Evolutionary conservation across 2,888 invertebrate species (phyloP).

Genomic region (Lasioglossum pauxillum): DNA sequence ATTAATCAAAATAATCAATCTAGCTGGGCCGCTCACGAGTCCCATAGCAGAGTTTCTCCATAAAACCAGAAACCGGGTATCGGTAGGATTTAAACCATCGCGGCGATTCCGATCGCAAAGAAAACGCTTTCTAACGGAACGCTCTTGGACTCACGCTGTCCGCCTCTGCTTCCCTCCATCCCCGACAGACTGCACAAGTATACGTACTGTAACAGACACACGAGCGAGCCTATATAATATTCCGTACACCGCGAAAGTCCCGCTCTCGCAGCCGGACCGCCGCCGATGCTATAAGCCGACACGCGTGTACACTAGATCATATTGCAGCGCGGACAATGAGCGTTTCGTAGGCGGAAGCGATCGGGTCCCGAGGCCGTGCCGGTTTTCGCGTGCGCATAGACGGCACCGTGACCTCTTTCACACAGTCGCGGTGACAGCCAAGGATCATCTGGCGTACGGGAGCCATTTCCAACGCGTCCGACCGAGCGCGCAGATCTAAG

Average conservation of each 20-base stretch:
- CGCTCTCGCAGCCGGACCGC: background rate
- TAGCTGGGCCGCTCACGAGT: slow-evolving; percentile 4
- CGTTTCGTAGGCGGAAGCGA: slow-evolving; percentile 61
- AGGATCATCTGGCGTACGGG: slow-evolving; percentile 74
- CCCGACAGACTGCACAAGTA: background rate
- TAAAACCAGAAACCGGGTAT: slow-evolving; percentile 15
- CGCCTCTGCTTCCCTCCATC: slow-evolving; percentile 21
- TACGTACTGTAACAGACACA: background rate
- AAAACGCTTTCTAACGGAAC: slow-evolving; percentile 31
- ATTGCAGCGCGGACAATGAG: slow-evolving; percentile 30
- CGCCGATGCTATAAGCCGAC: background rate
- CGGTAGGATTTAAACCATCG: slow-evolving; percentile 10
- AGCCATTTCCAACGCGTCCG: slow-evolving; percentile 51
- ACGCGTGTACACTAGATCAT: background rate
- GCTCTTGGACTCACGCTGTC: slow-evolving; percentile 23
- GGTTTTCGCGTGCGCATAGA: slow-evolving; percentile 33
- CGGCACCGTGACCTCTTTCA: slow-evolving; percentile 77
- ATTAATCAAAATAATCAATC: slow-evolving; percentile 21
- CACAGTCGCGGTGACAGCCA: slow-evolving; percentile 75
- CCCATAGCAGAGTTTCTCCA: slow-evolving; percentile 27
- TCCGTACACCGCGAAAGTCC: slow-evolving; percentile 8
- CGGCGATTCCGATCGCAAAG: slow-evolving; percentile 23
- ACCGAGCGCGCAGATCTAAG: slow-evolving; percentile 65
- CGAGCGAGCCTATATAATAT: slow-evolving; percentile 9
- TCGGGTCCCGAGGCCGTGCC: slow-evolving; percentile 15